Conservation (phyloP, 2,113 vertebrate genomes). For the Cyphomyrus discorhynchus region DNA sequence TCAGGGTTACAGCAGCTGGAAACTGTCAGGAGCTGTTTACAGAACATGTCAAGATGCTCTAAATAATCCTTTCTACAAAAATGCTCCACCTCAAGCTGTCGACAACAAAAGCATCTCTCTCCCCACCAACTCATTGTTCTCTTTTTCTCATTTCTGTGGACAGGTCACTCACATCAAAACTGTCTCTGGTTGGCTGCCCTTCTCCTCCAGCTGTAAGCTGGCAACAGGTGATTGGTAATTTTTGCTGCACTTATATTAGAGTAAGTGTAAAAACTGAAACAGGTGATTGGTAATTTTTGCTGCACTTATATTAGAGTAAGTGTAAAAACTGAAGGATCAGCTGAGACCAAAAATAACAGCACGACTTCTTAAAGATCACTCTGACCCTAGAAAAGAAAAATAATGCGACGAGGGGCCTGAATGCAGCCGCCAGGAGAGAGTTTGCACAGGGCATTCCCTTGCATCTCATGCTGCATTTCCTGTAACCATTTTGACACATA, state of each 20-base stretch:
- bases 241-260: not conserved
- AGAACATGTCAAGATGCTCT: not conserved
- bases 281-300: not conserved
- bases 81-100: conserved; percentile 1
- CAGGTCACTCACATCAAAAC: not conserved
- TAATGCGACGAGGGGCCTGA: not conserved
- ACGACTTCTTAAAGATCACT: not conserved
- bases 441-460: not conserved
- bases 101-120: not conserved
- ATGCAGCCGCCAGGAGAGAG: not conserved
- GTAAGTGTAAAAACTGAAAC: not conserved
- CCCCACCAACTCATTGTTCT: not conserved
- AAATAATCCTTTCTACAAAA: conserved; percentile 11
- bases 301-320: not conserved
- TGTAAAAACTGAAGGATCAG: not conserved
- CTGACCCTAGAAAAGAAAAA: not conserved
- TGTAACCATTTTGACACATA: not conserved
- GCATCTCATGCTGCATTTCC: not conserved
- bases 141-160: not conserved
- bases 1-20: not conserved
- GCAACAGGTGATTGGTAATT: not conserved
- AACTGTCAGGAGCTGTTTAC: conserved; percentile 13
- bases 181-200: not conserved
- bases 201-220: not conserved
- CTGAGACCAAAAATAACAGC: not conserved